Evolutionary conservation across 2,113 vertebrate species (phyloP), one percentile per base, ranked within the genome.

Genomic region (Microcebus griseorufus): DNA sequence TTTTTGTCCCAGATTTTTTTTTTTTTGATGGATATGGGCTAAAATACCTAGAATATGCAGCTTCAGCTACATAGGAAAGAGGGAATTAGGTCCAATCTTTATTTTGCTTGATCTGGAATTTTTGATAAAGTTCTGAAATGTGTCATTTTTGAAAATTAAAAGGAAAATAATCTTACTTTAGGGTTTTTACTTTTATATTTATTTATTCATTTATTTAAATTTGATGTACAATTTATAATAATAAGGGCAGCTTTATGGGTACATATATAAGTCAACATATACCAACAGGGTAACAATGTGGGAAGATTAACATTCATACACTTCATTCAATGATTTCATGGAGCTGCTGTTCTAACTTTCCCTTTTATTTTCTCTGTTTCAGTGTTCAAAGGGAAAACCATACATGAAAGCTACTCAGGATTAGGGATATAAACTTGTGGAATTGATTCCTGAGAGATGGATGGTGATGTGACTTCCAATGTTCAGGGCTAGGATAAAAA

Each of bases 91-190:
- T 58, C 11, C 32, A 92, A 42, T 76, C 67, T 97, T 93, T 94
- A 90, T 92, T 96, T 95, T 97, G 87, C 96, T 97, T 93, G 92
- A 80, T 67, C 78, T 97, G 75, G 75, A 93, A 86, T 88, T 97
- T 97, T 93, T 94, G 83, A 95, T 89, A 64, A 96, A 90, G 67
- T 96, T 98, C 72, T 88, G 53, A 96, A 69, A 12, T 12, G 37
- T 94, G 69, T 92, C 86, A 95, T 76, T 95, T 96, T 91, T 64
- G n/a, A 90, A 95, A 92, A 95, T 93, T 62, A 85, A 96, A 94
- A 96, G 60, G 39, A 73, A 81, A 70, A 92, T 60, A 67, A 75
- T 94, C 39, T 97, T 86, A 76, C 34, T 58, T 95, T 12, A 67
- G 45, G 12, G 81, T 45, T 76, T 76, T 32, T 48, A 75, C 62